Evolutionary conservation across 2,888 invertebrate species (phyloP).

Genomic region (Drosophila hawaiiensis): DNA sequence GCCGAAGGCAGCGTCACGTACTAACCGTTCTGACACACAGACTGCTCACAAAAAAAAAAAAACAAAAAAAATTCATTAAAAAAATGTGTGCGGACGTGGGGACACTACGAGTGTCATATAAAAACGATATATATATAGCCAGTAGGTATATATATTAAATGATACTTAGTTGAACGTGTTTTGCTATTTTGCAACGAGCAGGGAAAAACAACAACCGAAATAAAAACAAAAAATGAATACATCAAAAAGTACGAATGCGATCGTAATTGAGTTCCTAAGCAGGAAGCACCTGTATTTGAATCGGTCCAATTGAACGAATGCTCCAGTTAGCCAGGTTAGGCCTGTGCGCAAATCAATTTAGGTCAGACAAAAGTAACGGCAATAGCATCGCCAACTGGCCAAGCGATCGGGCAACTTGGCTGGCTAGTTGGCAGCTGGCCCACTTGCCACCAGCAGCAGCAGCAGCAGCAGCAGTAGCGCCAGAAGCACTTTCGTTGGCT

Average conservation of each 20-base stretch:
- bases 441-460: conserved; percentile 35
- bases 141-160: conserved; percentile 66
- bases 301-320: conserved; percentile 32
- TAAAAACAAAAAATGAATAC: conserved; percentile 27
- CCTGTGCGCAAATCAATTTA: conserved; percentile 49
- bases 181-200: conserved; percentile 35
- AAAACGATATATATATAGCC: background rate
- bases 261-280: conserved; percentile 41
- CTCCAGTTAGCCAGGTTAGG: conserved; percentile 53
- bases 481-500: conserved; percentile 63
- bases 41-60: conserved; percentile 28
- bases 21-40: conserved; percentile 58
- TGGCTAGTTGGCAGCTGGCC: conserved; percentile 30
- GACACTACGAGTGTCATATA: conserved; percentile 1
- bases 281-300: conserved; percentile 51
- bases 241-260: conserved; percentile 37
- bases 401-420: conserved; percentile 13
- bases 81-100: conserved; percentile 56
- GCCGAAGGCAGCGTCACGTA: conserved; percentile 53
- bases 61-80: conserved; percentile 45
- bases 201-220: background rate
- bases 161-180: conserved; percentile 46
- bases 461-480: conserved; percentile 25
- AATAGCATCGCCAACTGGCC: conserved; percentile 24
- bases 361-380: conserved; percentile 36